Conservation (phyloP, 2,888 invertebrate species). For the Gibbula magus region DNA sequence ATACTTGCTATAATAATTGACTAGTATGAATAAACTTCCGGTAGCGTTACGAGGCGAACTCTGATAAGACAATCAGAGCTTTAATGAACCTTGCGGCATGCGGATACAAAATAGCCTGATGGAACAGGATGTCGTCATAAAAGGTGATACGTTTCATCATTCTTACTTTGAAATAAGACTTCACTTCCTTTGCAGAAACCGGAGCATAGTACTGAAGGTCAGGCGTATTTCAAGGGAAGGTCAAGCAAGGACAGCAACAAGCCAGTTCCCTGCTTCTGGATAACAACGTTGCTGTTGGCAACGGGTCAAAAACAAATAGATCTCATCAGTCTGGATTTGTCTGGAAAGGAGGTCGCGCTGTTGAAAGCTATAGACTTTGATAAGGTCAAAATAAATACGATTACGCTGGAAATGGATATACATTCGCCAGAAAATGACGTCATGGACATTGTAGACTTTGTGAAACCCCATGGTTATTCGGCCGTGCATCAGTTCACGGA, state of each 20-base stretch:
- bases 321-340: neutral
- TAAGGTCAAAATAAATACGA: neutral
- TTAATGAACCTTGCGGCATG: too few relatives aligned
- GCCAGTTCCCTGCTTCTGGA: constrained; percentile 7
- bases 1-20: too few relatives aligned
- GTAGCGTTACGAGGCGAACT: too few relatives aligned
- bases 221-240: neutral
- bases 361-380: neutral
- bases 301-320: neutral
- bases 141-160: too few relatives aligned
- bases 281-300: neutral
- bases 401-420: neutral
- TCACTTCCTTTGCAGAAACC: neutral
- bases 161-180: neutral
- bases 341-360: neutral
- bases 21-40: too few relatives aligned
- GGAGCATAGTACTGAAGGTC: neutral
- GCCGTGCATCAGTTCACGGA: constrained; percentile 1
- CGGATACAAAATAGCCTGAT: too few relatives aligned
- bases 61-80: too few relatives aligned
- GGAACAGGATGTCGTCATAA: too few relatives aligned
- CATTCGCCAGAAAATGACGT: neutral
- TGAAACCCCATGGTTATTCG: neutral
- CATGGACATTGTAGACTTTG: neutral
- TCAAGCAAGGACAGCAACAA: neutral